Evolutionary conservation across 2,888 invertebrate species (phyloP), one percentile per base, ranked within the genome.

Genomic region (Autographa pulchrina): DNA sequence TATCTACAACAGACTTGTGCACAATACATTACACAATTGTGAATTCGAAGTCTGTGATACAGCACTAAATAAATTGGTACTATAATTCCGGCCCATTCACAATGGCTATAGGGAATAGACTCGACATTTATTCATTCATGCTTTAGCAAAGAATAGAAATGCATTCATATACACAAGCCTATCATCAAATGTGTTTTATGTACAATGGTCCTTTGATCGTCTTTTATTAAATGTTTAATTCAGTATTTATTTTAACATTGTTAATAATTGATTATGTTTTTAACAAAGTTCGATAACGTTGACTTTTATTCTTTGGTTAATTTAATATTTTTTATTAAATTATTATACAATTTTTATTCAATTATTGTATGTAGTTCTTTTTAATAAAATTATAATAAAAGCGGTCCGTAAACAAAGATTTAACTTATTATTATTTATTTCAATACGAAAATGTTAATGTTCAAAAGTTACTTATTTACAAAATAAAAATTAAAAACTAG

Each of bases 21-120:
- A 78, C 80, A 82, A 80, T 81, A 72, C 74, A 76, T 75, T 72
- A 81, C 65, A 77, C 81, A 79, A 81, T 77, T 83, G 82, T 79
- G 82, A 82, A 80, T 80, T 75, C 72, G 62, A 68, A 78, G 80
- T 79, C 74, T 70, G 76, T 83, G 81, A 78, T 82, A 85, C 79
- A 77, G 74, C 71, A 75, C 80, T 79, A 86, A 80, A 80, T 82
- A 80, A 86, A 85, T 85, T 82, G 85, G 75, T 82, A 77, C 82
- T 81, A 77, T 81, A 77, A 86, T 88, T 88, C 88, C 88, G 88
- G 85, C 80, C 78, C 77, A 78, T 72, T 68, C 70, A 80, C 80
- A 79, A 81, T 79, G 62, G 58, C 4, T 77, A 65, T 67, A 68
- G 65, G 69, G 60, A 72, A 70, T 69, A 74, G 62, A 74, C 54